Conservation (phyloP, 1,140 invertebrate genomes). For the Trigoniulus corallinus region DNA sequence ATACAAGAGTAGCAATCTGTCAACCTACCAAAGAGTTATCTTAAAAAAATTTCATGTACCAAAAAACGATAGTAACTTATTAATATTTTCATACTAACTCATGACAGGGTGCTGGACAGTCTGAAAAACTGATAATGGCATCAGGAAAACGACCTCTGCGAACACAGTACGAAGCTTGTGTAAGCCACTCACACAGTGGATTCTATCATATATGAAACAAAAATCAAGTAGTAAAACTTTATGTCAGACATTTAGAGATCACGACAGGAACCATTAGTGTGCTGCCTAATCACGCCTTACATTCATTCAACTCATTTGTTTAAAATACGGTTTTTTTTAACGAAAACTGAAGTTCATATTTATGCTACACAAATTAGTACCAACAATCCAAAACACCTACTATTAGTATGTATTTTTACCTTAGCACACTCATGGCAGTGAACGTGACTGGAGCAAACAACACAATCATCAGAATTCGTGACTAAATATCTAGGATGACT, state of each 20-base stretch:
- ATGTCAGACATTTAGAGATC: too few species aligned
- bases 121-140: slow-evolving; percentile 14
- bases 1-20: slow-evolving; percentile 63
- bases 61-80: not conserved
- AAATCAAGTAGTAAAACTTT: too few species aligned
- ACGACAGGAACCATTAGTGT: too few species aligned
- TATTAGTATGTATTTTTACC: slow-evolving; percentile 14
- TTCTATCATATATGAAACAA: too few species aligned
- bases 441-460: slow-evolving; percentile 73
- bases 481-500: slow-evolving; percentile 54
- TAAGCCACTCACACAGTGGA: slow-evolving; percentile 67
- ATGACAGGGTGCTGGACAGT: slow-evolving; percentile 24
- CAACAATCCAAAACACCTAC: not conserved
- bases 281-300: too few species aligned
- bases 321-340: too few species aligned
- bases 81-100: slow-evolving; percentile 13
- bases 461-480: slow-evolving; percentile 58
- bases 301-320: too few species aligned
- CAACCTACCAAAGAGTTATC: too few species aligned
- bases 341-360: too few species aligned
- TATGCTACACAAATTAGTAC: too few species aligned
- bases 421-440: slow-evolving; percentile 57
- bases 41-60: too few species aligned
- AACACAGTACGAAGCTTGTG: slow-evolving; percentile 61
- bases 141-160: slow-evolving; percentile 43